These are phyloP conservation scores for Danaus chrysippus DNA, from an alignment of 2,888 invertebrate genomes.

Conservation along the genomic window DNA sequence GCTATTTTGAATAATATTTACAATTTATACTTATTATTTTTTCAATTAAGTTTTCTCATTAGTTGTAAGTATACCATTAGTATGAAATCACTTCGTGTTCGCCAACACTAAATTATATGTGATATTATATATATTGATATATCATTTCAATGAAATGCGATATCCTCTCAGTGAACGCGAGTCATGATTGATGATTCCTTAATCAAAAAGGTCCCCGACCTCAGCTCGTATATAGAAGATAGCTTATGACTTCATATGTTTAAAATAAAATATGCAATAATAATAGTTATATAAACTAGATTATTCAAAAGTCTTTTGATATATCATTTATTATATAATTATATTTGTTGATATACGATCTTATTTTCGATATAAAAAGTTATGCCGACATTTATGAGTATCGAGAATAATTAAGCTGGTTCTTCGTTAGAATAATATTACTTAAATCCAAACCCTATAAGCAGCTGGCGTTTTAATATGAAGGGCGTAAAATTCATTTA, in stretches of 20 bases:
- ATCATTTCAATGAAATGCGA: slow-evolving; percentile 55
- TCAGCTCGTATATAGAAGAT: slow-evolving; percentile 43
- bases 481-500: slow-evolving; percentile 59
- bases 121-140: slow-evolving; percentile 24
- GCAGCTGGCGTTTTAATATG: slow-evolving; percentile 57
- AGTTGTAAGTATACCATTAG: not conserved
- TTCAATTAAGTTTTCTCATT: too few relatives aligned
- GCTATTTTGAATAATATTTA: not conserved
- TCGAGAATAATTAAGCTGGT: slow-evolving; percentile 40
- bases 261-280: slow-evolving; percentile 48
- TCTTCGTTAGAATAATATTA: slow-evolving; percentile 66
- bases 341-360: not conserved
- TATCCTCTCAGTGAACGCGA: slow-evolving; percentile 52
- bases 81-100: not conserved
- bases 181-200: slow-evolving; percentile 73
- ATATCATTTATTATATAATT: slow-evolving; percentile 5
- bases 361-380: slow-evolving; percentile 2
- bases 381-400: not conserved
- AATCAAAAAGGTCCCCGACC: slow-evolving; percentile 68
- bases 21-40: too few relatives aligned
- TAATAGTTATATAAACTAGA: slow-evolving; percentile 24
- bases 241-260: slow-evolving; percentile 60
- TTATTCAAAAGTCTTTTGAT: slow-evolving; percentile 28
- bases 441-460: slow-evolving; percentile 45
- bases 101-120: not conserved